These are phyloP conservation scores for Carettochelys insculpta DNA, from an alignment of 2,113 vertebrate genomes.

Conservation along the genomic window DNA sequence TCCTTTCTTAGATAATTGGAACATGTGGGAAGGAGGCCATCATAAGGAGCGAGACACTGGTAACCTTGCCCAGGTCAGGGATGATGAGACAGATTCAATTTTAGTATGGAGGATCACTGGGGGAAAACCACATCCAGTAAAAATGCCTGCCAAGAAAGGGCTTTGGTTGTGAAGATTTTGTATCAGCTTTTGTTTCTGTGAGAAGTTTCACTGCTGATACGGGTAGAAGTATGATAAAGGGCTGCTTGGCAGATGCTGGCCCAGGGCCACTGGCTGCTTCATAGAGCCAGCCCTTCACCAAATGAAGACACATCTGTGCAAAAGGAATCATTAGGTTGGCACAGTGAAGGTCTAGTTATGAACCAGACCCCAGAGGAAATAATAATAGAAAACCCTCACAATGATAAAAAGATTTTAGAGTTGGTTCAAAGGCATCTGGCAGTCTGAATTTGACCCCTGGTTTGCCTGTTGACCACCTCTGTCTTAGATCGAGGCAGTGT, in stretches of 20 bases:
- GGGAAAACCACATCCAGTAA: not conserved
- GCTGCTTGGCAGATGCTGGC: conserved; percentile 18
- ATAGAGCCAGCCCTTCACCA: not conserved
- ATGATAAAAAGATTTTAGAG: too few species aligned
- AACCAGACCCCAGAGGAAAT: too few species aligned
- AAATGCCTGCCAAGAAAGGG: conserved; percentile 8
- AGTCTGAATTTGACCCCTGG: too few species aligned
- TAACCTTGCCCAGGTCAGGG: not conserved
- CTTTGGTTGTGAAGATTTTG: not conserved
- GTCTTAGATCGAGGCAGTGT: not conserved
- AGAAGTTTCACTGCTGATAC: not conserved
- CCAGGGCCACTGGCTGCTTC: not conserved
- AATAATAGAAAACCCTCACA: too few species aligned
- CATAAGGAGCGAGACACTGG: not conserved
- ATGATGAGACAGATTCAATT: not conserved
- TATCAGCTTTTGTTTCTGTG: conserved; percentile 18
- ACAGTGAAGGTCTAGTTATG: too few species aligned
- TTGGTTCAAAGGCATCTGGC: too few species aligned
- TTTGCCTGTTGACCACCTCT: too few species aligned
- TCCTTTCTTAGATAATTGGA: not conserved
- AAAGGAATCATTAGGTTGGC: not conserved
- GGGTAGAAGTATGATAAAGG: not conserved
- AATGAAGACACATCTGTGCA: not conserved
- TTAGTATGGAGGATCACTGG: too few species aligned
- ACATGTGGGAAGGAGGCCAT: not conserved